phyloP scores from a whole-genome alignment of 2,888 invertebrate genomes.

The Orgyia antiqua region DNA sequence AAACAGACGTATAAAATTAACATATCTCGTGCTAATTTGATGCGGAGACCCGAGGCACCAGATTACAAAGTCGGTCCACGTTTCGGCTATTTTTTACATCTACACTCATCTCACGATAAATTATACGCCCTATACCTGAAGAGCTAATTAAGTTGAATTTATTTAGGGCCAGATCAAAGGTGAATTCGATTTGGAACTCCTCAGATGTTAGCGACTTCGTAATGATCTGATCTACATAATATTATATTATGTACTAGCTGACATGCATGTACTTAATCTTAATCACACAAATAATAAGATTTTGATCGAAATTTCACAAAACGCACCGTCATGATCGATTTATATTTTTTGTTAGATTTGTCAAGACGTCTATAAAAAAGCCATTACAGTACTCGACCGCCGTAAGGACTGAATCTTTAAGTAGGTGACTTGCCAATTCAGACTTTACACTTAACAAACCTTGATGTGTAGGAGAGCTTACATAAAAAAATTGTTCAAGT shows the following conservation, averaged over 20 bases:
- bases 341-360: slow-evolving; percentile 14
- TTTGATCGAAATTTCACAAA: too few relatives aligned
- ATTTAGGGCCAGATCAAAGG: slow-evolving; percentile 27
- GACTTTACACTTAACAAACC: too few relatives aligned
- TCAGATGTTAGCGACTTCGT: slow-evolving; percentile 20
- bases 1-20: slow-evolving; percentile 25
- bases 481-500: too few relatives aligned
- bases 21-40: slow-evolving; percentile 26
- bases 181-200: slow-evolving; percentile 20
- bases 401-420: too few relatives aligned
- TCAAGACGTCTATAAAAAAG: slow-evolving; percentile 7
- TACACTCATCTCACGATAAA: slow-evolving; percentile 29
- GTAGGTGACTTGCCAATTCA: too few relatives aligned
- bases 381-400: slow-evolving; percentile 8
- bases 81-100: slow-evolving; percentile 23
- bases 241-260: too few relatives aligned
- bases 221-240: slow-evolving; percentile 24
- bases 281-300: too few relatives aligned
- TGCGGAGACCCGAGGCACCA: slow-evolving; percentile 8
- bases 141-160: slow-evolving; percentile 30
- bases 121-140: slow-evolving; percentile 31
- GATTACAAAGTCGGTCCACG: slow-evolving; percentile 24
- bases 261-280: too few relatives aligned
- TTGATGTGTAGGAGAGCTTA: too few relatives aligned
- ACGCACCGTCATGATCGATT: slow-evolving; percentile 15